Evolutionary conservation across 2,113 vertebrate species (phyloP), one percentile per base, ranked within the genome.

Genomic region (Myrmecophaga tridactyla): DNA sequence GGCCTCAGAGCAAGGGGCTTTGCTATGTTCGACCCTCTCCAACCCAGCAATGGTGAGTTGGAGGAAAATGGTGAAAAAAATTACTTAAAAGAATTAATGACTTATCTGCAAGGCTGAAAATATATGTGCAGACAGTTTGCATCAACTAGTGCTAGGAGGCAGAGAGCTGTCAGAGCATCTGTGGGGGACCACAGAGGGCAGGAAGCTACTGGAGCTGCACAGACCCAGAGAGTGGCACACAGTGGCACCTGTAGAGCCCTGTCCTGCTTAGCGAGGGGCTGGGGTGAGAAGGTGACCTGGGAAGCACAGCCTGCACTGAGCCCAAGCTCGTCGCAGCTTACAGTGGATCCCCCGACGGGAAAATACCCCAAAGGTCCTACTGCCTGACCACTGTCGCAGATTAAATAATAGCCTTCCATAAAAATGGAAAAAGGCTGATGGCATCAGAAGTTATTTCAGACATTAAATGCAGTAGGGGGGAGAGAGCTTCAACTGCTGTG

Each of bases 31-130:
- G 1, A 2, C 12, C 5, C 31, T 63, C 18, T 8, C 75, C 69
- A 27, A 36, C 13, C 12, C 7, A 0, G 58, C 43, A n/a, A 27
- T 1, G 23, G 60, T 4, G 48, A 3, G 0, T 2, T 10, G 3
- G 18, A 86, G 9, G 34, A 69, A 69, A 67, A 62, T 1, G 14
- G 21, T n/a, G 46, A 36, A n/a, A 70, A 7, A 36, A 27, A 3
- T 11, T 36, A 58, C n/a, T 88, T 41, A n/a, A 58, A 60, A 39
- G 70, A 73, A 51, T 6, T 4, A 46, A 41, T 13, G 63, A 25
- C 43, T 60, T 11, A n/a, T 6, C n/a, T 17, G 39, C 10, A 2
- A 46, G 23, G 43, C 62, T 15, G 76, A 41, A n/a, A n/a, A 25
- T 6, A 1, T 2, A 13, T 78, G 29, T 48, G 10, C 56, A 62